These are phyloP conservation scores for Arizona elegans DNA, from an alignment of 2,113 vertebrate species.

Conservation along the genomic window DNA sequence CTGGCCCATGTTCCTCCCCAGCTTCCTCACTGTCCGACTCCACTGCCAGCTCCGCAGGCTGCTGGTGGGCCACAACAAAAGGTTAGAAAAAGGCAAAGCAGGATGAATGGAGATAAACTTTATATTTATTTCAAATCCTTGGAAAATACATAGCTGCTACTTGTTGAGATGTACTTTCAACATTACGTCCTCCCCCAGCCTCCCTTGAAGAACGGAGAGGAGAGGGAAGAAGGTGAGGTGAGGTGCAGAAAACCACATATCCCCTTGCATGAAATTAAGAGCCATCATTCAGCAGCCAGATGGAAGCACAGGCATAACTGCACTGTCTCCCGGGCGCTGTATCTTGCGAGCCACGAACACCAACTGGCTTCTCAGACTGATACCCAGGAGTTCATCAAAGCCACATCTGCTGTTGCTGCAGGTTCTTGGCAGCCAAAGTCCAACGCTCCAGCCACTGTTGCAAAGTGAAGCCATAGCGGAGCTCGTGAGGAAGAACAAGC, in stretches of 20 bases:
- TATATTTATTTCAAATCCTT: not conserved
- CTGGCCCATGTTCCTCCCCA: too few relatives aligned
- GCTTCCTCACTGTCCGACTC: too few relatives aligned
- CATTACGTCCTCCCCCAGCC: not conserved
- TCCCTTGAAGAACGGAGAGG: not conserved
- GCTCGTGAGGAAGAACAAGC: conserved; percentile 65
- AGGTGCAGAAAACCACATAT: not conserved
- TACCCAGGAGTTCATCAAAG: not conserved
- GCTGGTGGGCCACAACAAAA: too few relatives aligned
- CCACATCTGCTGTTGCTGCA: conserved; percentile 29
- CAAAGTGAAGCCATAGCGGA: conserved; percentile 66
- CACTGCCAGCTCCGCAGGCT: too few relatives aligned
- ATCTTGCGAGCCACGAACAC: not conserved
- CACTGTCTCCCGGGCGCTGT: fast-evolving
- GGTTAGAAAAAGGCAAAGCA: not conserved
- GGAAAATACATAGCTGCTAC: not conserved
- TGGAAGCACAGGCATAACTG: not conserved
- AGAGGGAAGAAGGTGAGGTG: not conserved
- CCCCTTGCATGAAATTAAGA: not conserved
- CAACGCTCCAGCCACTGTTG: conserved; percentile 77
- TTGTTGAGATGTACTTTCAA: not conserved
- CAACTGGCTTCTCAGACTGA: not conserved
- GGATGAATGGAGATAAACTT: not conserved
- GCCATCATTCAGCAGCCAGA: not conserved
- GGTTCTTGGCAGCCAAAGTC: conserved; percentile 66